Conservation (phyloP, 2,888 invertebrate genomes). For the Amiota communis region DNA sequence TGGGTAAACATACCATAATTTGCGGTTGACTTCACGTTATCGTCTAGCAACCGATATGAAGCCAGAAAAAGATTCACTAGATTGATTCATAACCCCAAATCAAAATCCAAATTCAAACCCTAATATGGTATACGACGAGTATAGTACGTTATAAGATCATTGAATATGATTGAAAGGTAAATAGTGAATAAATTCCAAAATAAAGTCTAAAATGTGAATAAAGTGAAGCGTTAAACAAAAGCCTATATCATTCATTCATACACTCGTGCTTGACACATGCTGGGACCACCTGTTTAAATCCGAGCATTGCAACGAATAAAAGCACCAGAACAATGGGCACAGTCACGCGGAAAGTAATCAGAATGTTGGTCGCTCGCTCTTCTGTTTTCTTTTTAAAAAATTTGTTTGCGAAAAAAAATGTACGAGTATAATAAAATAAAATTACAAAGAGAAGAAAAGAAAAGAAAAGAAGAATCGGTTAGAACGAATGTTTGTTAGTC, state of each 20-base stretch:
- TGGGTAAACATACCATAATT: constrained; percentile 41
- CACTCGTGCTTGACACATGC: constrained; percentile 55
- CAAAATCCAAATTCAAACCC: background rate
- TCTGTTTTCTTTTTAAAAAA: background rate
- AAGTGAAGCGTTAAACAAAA: constrained; percentile 41
- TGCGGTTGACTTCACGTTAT: constrained; percentile 48
- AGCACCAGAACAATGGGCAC: constrained; percentile 54
- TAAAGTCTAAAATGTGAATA: background rate
- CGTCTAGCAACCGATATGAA: no score
- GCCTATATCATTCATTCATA: constrained; percentile 36
- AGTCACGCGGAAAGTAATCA: constrained; percentile 65
- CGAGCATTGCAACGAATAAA: constrained; percentile 47
- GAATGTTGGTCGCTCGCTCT: constrained; percentile 42
- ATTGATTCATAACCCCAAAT: background rate
- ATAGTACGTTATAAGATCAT: constrained; percentile 47
- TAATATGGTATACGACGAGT: background rate
- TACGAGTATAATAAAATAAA: no score
- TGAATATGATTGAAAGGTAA: constrained; percentile 62
- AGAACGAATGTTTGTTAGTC: no score
- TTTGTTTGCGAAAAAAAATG: no score
- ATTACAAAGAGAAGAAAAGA: no score
- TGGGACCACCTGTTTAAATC: constrained; percentile 66
- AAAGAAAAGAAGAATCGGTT: no score
- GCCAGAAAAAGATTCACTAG: no score
- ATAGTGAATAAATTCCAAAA: constrained; percentile 41